These are phyloP conservation scores for Echinops telfairi DNA, from an alignment of 2,113 vertebrate species.

Conservation along the genomic window DNA sequence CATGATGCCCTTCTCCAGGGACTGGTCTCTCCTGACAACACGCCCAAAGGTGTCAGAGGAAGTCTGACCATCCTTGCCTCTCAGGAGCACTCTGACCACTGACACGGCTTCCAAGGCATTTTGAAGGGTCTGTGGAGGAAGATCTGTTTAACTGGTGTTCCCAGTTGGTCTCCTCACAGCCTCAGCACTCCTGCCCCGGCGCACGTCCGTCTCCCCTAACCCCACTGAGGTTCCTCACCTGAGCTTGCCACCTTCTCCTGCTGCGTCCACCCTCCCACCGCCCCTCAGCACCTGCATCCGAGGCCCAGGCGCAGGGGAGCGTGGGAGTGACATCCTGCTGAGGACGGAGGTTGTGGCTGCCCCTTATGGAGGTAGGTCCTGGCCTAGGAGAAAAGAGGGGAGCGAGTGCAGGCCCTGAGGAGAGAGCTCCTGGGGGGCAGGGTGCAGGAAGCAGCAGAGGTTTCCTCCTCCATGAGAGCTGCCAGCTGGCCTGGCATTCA, in stretches of 20 bases:
- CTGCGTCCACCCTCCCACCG: too few relatives aligned
- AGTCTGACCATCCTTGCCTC: too few relatives aligned
- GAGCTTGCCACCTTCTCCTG: background rate
- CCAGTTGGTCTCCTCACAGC: too few relatives aligned
- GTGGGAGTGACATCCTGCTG: too few relatives aligned
- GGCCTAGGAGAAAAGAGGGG: background rate
- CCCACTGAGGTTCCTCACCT: background rate
- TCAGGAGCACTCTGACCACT: too few relatives aligned
- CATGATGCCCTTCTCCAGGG: too few relatives aligned
- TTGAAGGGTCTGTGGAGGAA: background rate
- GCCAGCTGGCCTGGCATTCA: too few relatives aligned
- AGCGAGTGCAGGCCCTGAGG: too few relatives aligned
- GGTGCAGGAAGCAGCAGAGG: background rate
- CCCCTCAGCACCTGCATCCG: background rate
- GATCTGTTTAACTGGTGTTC: background rate
- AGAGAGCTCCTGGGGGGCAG: background rate
- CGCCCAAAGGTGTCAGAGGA: too few relatives aligned
- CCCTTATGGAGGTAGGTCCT: background rate
- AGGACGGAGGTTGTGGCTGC: background rate
- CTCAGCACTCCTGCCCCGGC: background rate
- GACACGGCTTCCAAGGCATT: too few relatives aligned
- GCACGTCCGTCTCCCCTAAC: background rate
- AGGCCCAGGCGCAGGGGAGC: too few relatives aligned
- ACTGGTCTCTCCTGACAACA: too few relatives aligned
- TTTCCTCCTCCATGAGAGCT: background rate